Evolutionary conservation across 2,797 vertebrate species (phyloP), one percentile per base, ranked within the genome.

Genomic region (Tadarida brasiliensis): DNA sequence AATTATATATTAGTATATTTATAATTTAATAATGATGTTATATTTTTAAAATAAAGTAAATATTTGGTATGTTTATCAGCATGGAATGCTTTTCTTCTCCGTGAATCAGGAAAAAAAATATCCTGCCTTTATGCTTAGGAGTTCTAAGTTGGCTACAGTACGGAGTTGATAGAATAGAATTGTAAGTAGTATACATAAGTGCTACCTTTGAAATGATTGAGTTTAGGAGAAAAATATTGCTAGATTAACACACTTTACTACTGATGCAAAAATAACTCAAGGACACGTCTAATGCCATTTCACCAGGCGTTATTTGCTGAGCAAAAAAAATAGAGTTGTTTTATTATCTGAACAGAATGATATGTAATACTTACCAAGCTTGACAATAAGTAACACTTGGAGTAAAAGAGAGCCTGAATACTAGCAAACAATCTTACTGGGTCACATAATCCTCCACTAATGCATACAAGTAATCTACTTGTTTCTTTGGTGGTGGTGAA

Each of bases 21-120:
- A n/a, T 1, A 59, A 71, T n/a, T 65, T 87, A 67, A 85, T 70
- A 71, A 44, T 68, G 47, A 44, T 63, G 3, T 67, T 63, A 14
- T 28, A 19, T 47, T 67, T 68, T 85, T 68, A 17, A 71, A 61
- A 30, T 59, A 82, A 90, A 88, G 11, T 33, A 83, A 19, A 74
- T 56, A 74, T 74, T 77, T 83, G 12, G 2, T n/a, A 30, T 80
- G 7, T 44, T 92, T 68, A 51, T 76, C n/a, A 65, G 4, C 12
- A 54, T 54, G n/a, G 6, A 56, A 20, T 70, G 15, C 30, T 90
- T 76, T 78, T 87, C 14, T 90, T 80, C 16, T 77, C 19, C 14
- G 35, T 63, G 91, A 71, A 71, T 88, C 35, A 78, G 30, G 87
- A 94, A 70, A 81, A 81, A 90, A 96, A 93, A 44, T 20, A 35